Evolutionary conservation across 2,797 vertebrate species (phyloP).

Genomic region (Masticophis lateralis): DNA sequence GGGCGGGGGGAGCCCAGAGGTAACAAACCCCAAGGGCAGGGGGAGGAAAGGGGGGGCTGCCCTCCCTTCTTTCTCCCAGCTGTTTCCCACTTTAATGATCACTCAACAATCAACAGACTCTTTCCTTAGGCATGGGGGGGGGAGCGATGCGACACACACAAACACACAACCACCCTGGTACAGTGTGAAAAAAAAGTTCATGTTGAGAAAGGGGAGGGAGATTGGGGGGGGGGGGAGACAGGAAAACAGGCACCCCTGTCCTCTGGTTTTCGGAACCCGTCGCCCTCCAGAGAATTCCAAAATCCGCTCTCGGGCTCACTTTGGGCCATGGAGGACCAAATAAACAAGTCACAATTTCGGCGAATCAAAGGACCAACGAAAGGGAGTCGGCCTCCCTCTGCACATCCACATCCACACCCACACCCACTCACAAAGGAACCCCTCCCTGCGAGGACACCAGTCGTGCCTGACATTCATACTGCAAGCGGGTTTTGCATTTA

Average conservation of each 20-base stretch:
- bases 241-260: too few relatives aligned
- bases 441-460: not conserved
- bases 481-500: not conserved
- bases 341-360: not conserved
- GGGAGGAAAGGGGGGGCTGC: too few relatives aligned
- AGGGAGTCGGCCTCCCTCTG: not conserved
- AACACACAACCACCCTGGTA: not conserved
- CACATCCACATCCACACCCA: too few relatives aligned
- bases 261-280: not conserved
- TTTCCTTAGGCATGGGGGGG: not conserved
- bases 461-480: not conserved
- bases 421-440: too few relatives aligned
- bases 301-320: not conserved
- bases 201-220: not conserved
- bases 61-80: not conserved
- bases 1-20: not conserved
- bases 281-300: not conserved
- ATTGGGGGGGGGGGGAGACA: rapidly evolving
- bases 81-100: not conserved
- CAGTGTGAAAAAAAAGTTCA: not conserved
- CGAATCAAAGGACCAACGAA: not conserved
- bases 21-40: not conserved
- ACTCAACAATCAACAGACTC: not conserved
- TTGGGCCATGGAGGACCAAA: not conserved
- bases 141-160: not conserved